Base-by-base conservation (phyloP, 2,797 vertebrate species). In the Sebastes itinus region DNA sequence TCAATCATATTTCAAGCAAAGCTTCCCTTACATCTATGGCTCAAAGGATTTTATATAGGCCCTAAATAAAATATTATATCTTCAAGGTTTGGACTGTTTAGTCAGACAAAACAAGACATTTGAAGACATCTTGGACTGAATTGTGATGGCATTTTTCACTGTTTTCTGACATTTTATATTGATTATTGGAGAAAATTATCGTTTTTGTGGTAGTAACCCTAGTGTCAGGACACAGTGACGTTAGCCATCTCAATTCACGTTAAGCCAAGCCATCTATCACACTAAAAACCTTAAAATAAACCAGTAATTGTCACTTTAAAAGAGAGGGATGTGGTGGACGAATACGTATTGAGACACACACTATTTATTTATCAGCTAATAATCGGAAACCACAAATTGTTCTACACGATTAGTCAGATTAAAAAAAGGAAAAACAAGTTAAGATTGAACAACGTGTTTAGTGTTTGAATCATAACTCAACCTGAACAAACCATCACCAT, bases 401-500 rank as follows among this genome's bases (percentile, higher is more conserved):
- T 38, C 13, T 14, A 14, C 35, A 38, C 35, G 35, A 38, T 38
- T 38, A 38, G 35, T 38, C 22, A 27, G 14, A 67, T 7, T 5
- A 1, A 32, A 1, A 6, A 35, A 32, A 1, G 2, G 2, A 7
- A 22, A 54, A 22, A 22, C 30, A 13, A 5, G n/a, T 4, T 1
- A 1, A 2, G 0, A 20, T 3, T 1, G 7, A 49, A 30, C 14
- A 25, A 2, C 3, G 3, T 13, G 5, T 62, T 10, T 63, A 1
- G 1, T 3, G 4, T 4, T 1, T 2, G 0, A 6, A 27, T 49
- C 1, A 28, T 27, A 35, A 18, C 25, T 2, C 1, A 38, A 22
- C 2, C 25, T 2, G 1, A 38, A 22, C 2, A 38, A 38, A 61
- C 6, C 4, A 18, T 1, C 3, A 56, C 11, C 12, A n/a, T 20